These are phyloP conservation scores for Rhynchophorus ferrugineus DNA, from an alignment of 1,140 invertebrate genomes.

Conservation along the genomic window DNA sequence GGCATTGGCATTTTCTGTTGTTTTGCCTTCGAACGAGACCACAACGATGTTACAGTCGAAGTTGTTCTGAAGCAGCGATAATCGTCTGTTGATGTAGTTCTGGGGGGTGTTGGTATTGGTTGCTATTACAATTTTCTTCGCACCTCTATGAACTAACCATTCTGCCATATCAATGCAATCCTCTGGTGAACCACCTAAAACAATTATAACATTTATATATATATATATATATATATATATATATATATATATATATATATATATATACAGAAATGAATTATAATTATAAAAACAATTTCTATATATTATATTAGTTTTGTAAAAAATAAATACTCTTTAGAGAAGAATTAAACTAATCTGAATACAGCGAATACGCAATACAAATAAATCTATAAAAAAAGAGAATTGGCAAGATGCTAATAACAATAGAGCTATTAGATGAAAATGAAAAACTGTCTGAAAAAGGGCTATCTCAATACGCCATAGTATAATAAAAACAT, in stretches of 20 bases:
- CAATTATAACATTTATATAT: too few relatives aligned
- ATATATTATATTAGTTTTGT: too few relatives aligned
- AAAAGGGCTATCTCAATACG: too few relatives aligned
- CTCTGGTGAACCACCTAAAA: constrained; percentile 71
- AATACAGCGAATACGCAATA: too few relatives aligned
- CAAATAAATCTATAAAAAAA: too few relatives aligned
- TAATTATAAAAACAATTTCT: not conserved
- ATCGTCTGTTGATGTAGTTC: constrained; percentile 27
- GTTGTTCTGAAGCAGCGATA: constrained; percentile 29
- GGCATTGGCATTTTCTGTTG: constrained; percentile 32
- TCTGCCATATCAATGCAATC: constrained; percentile 81
- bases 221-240: not conserved
- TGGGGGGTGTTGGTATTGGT: constrained; percentile 30
- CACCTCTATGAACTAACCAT: constrained; percentile 78
- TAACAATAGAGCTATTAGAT: too few relatives aligned
- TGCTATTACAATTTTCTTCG: constrained; percentile 57
- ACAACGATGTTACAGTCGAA: constrained; percentile 31
- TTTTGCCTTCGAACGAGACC: constrained; percentile 27
- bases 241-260: not conserved
- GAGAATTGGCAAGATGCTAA: too few relatives aligned
- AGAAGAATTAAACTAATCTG: too few relatives aligned
- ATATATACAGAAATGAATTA: not conserved
- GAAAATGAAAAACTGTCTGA: too few relatives aligned
- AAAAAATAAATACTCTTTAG: too few relatives aligned
- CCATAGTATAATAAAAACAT: too few relatives aligned